Percentiles rank a stretch among this genome's conserved stretches.
Conservation (phyloP, 2,113 vertebrate genomes). For the Cathartes aura region DNA sequence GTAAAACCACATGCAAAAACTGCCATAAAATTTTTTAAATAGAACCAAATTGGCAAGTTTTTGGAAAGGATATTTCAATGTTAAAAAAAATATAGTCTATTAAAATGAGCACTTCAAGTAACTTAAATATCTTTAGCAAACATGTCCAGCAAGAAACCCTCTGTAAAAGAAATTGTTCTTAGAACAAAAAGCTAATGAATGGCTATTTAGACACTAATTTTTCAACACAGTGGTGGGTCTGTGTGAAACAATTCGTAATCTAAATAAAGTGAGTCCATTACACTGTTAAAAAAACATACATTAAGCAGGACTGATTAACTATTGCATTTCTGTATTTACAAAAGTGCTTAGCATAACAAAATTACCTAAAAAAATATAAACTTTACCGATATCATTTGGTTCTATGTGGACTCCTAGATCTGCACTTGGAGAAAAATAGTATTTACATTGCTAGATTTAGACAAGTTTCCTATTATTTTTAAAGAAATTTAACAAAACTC, state of each 20-base stretch:
- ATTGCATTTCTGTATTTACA: constrained; percentile 73
- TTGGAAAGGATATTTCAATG: constrained; percentile 62
- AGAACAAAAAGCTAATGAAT: constrained; percentile 72
- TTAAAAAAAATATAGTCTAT: constrained; percentile 68
- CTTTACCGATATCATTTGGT: constrained; percentile 74
- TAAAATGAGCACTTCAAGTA: constrained; percentile 76
- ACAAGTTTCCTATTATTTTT: constrained; percentile 52
- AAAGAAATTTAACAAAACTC: constrained; percentile 71
- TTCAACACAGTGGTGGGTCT: constrained; percentile 66
- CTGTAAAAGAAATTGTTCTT: constrained; percentile 68
- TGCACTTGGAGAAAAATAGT: constrained; percentile 71
- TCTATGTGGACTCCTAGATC: constrained; percentile 72
- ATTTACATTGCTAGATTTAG: constrained; percentile 68
- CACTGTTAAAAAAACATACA: constrained; percentile 56
- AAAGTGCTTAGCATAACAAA: constrained; percentile 80
- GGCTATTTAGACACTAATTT: constrained; percentile 68
- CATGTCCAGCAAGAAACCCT: constrained; percentile 63
- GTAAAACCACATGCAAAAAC: constrained; percentile 70
- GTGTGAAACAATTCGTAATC: constrained; percentile 63
- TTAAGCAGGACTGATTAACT: constrained; percentile 57
- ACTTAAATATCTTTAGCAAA: constrained; percentile 75
- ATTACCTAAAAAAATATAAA: constrained; percentile 78
- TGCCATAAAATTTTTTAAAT: constrained; percentile 40
- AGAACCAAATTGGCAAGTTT: constrained; percentile 66
- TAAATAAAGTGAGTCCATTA: constrained; percentile 61